Conservation (phyloP, 2,113 vertebrate species). For the Oryzias curvinotus region DNA sequence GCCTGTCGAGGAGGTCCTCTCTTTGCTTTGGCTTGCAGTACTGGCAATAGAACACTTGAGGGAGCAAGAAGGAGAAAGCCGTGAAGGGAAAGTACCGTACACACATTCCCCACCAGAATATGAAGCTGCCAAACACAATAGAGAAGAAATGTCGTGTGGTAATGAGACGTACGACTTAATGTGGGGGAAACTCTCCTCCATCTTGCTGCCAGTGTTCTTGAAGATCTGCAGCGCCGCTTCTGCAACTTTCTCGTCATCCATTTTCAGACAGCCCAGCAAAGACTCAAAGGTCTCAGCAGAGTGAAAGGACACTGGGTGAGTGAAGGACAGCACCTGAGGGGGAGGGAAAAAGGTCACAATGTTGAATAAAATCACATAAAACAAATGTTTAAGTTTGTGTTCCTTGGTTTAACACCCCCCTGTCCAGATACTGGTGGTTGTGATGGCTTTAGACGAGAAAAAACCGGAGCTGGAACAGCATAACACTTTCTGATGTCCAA, state of each 20-base stretch:
- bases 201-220: slow-evolving; percentile 93
- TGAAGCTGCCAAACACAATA: neutral
- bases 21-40: slow-evolving; percentile 97
- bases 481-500: no score
- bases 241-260: slow-evolving; percentile 98
- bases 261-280: slow-evolving; percentile 94
- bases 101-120: neutral
- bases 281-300: slow-evolving; percentile 98
- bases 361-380: no score
- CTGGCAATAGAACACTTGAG: slow-evolving; percentile 90
- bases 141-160: neutral
- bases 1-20: slow-evolving; percentile 94
- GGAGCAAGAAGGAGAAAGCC: slow-evolving; percentile 30
- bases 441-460: no score
- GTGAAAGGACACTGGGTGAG: slow-evolving; percentile 97
- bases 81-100: neutral
- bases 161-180: slow-evolving; percentile 89
- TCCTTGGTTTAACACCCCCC: no score
- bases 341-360: neutral
- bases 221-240: slow-evolving; percentile 98
- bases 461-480: no score
- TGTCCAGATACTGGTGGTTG: no score
- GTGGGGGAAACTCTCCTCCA: slow-evolving; percentile 97
- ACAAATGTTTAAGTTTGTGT: no score
- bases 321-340: slow-evolving; percentile 94